Base-by-base conservation (phyloP, 2,113 vertebrate species). In the Gymnorhina tibicen region DNA sequence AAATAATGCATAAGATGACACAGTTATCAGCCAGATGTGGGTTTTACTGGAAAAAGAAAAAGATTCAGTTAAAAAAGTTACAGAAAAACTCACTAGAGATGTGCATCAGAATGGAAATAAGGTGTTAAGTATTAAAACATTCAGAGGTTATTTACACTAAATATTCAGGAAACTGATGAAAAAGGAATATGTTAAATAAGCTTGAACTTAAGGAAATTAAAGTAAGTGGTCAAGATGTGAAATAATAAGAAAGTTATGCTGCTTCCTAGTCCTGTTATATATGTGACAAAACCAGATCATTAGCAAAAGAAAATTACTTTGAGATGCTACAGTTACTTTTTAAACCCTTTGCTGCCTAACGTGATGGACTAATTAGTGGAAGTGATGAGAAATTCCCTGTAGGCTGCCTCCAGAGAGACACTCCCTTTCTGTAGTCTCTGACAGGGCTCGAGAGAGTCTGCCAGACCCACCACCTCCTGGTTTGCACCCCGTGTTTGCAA, bases 371-470 rank as follows among this genome's bases (percentile, higher is more conserved):
- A 67, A 77, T 70, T 56, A 55, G 17, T 56, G 16, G 28, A 70
- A 62, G 13, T 35, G 42, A 62, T 78, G 16, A 91, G 55, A 74
- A 84, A 63, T 59, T 78, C 64, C 72, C n/a, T 0, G 3, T 1
- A 1, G 37, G 33, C 11, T 1, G 0, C 16, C 16, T 74, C 35
- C 50, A 53, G 42, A 55, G 39, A 69, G 9, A 16, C 0, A 0
- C 1, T 77, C 21, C 24, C 15, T 44, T 75, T 72, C 68, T 26
- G 7, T 6, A 22, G 37, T 14, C 5, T 39, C 69, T 26, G 59
- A 14, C 15, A 66, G 37, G 17, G 21, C 52, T 47, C 42, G 18
- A 52, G 39, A 41, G 18, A n/a, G n/a, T 19, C 49, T 78, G 16
- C 9, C 62, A 79, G 52, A 37, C 33, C 35, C 23, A 22, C 16